Conservation (phyloP, 2,797 vertebrate genomes). For the Falco novaeseelandiae region DNA sequence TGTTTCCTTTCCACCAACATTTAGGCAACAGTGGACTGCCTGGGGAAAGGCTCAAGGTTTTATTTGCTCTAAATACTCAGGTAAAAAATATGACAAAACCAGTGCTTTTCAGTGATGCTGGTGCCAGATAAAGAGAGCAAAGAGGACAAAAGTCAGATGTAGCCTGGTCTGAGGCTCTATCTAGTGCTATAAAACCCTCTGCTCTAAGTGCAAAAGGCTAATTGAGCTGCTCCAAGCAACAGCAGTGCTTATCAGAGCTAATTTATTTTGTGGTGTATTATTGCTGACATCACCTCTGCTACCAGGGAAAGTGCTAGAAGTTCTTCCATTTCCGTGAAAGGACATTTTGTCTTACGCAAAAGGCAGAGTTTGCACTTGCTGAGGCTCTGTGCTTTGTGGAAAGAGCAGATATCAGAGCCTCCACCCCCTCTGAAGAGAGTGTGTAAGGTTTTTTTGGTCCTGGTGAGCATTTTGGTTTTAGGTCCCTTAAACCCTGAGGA, state of each 20-base stretch:
- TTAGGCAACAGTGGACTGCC: background rate
- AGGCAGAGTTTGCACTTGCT: background rate
- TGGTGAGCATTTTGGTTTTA: background rate
- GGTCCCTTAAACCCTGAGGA: background rate
- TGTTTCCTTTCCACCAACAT: background rate
- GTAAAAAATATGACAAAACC: background rate
- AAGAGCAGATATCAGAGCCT: background rate
- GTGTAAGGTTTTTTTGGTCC: background rate
- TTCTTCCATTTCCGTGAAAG: background rate
- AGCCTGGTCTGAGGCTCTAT: background rate
- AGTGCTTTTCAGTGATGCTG: background rate
- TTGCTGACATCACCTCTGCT: background rate
- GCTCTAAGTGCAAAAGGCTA: slow-evolving; percentile 50
- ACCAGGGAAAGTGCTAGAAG: slow-evolving; percentile 21
- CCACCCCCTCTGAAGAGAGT: background rate
- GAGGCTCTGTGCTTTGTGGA: background rate
- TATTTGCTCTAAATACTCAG: background rate
- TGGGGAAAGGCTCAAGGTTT: background rate
- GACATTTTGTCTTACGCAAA: background rate
- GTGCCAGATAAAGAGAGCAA: background rate
- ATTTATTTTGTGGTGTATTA: slow-evolving; percentile 31
- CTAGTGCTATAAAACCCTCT: background rate
- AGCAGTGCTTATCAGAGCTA: slow-evolving; percentile 46
- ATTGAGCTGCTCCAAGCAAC: slow-evolving; percentile 57
- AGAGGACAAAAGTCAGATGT: background rate